Evolutionary conservation across 1,140 invertebrate species (phyloP).

Genomic region (Sinonovacula constricta): DNA sequence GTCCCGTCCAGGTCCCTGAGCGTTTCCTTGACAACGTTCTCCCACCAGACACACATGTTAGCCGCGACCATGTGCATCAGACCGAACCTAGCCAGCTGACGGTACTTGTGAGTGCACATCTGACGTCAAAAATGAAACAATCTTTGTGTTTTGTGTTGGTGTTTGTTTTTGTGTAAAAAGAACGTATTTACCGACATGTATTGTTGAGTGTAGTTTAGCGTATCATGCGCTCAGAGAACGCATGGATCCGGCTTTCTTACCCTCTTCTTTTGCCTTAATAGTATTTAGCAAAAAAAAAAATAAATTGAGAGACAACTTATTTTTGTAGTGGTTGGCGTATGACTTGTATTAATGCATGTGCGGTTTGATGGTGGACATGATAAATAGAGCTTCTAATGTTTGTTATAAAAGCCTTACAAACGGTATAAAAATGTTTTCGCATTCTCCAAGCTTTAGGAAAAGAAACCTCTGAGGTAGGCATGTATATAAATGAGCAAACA

Average conservation of each 20-base stretch:
- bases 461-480: too few species aligned
- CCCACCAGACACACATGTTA: conserved; percentile 91
- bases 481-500: too few species aligned
- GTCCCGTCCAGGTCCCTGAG: conserved; percentile 46
- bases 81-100: conserved; percentile 96
- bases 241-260: background rate
- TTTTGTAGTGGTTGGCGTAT: too few species aligned
- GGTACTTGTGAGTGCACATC: conserved; percentile 77
- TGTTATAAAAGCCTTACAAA: too few species aligned
- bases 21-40: conserved; percentile 64
- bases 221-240: background rate
- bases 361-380: too few species aligned
- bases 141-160: background rate
- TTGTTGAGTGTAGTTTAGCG: background rate
- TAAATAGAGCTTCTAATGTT: too few species aligned
- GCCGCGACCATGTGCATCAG: conserved; percentile 98
- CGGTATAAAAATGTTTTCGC: too few species aligned
- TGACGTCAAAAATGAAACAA: conserved; percentile 7
- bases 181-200: background rate
- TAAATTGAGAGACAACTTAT: too few species aligned
- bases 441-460: too few species aligned
- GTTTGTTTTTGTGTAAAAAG: background rate
- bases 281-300: too few species aligned
- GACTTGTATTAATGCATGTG: too few species aligned
- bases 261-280: background rate